phyloP scores from a whole-genome alignment of 2,797 vertebrate genomes.

The Glossophaga mutica region DNA sequence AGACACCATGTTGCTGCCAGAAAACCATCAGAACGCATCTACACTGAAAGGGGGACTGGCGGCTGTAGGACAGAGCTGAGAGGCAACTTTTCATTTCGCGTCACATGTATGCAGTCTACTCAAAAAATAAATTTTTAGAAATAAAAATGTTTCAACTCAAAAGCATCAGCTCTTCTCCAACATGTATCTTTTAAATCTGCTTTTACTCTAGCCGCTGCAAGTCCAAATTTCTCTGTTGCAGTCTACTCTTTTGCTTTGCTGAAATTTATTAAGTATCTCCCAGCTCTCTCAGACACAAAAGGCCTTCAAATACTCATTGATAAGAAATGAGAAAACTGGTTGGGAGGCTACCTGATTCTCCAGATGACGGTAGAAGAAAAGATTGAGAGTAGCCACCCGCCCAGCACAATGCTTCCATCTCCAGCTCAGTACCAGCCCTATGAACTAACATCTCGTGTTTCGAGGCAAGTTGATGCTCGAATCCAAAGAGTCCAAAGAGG shows the following conservation, averaged over 20 bases:
- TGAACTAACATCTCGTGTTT: not conserved
- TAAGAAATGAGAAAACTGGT: not conserved
- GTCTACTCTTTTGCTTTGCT: not conserved
- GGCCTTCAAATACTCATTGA: not conserved
- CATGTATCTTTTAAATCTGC: not conserved
- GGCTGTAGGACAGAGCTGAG: not conserved
- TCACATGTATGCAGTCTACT: not conserved
- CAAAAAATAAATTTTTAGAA: not conserved
- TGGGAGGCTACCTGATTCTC: not conserved
- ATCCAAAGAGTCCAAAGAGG: not conserved
- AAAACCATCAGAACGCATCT: not conserved
- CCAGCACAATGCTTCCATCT: not conserved
- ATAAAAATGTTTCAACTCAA: not conserved
- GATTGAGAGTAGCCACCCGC: not conserved
- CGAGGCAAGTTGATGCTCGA: not conserved
- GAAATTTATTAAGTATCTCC: not conserved
- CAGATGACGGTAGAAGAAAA: not conserved
- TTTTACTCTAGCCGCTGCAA: not conserved
- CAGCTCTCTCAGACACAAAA: not conserved
- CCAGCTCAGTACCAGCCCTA: not conserved
- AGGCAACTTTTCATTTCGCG: not conserved
- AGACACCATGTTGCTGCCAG: not conserved
- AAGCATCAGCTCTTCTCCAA: slow-evolving; percentile 30
- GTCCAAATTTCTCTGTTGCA: not conserved
- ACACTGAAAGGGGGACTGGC: not conserved